Conservation (phyloP, 2,797 vertebrate genomes). For the Rhynchotus rufescens region DNA sequence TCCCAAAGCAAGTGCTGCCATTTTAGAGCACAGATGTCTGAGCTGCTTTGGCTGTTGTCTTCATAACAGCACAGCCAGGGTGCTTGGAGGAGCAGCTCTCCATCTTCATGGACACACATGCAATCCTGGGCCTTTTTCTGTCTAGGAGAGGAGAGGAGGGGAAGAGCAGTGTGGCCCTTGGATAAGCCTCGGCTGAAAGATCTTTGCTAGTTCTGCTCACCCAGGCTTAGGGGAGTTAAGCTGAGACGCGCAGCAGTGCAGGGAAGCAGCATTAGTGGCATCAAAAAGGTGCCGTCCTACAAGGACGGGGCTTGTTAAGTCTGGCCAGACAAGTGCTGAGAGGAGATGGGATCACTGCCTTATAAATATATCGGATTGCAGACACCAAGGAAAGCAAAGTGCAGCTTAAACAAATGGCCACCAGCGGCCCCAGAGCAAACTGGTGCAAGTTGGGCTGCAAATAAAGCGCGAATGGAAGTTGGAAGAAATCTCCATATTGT, state of each 20-base stretch:
- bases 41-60: neutral
- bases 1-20: neutral
- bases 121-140: neutral
- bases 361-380: neutral
- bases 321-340: neutral
- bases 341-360: fast-evolving
- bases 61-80: neutral
- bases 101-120: too few species aligned
- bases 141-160: neutral
- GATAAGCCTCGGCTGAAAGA: neutral
- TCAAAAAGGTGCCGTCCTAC: neutral
- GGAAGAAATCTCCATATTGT: neutral
- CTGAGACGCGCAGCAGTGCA: fast-evolving
- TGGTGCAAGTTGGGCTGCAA: neutral
- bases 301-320: neutral
- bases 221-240: neutral
- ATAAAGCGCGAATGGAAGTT: neutral
- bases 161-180: neutral
- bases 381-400: neutral
- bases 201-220: neutral
- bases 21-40: neutral
- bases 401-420: neutral
- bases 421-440: neutral
- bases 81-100: neutral
- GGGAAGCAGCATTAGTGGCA: neutral